phyloP scores from a whole-genome alignment of 2,113 vertebrate species.

The Triplophysa tibetana region DNA sequence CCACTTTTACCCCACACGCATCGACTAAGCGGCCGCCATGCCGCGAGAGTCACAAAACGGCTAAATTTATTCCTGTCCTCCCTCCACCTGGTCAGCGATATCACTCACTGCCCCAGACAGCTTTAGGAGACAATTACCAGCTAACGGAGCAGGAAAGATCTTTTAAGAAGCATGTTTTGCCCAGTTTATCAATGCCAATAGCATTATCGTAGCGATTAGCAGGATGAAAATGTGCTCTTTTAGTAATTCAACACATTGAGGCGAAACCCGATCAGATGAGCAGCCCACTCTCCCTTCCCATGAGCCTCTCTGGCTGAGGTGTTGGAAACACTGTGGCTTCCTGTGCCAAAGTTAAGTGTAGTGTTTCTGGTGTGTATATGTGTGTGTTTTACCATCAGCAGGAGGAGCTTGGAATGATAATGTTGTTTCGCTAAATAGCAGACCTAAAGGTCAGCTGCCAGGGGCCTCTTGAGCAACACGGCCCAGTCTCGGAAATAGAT shows the following conservation, averaged over 20 bases:
- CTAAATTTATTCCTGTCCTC: constrained; percentile 69
- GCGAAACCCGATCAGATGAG: constrained; percentile 75
- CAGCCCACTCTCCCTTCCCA: constrained; percentile 60
- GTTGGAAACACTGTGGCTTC: constrained; percentile 49
- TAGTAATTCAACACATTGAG: constrained; percentile 79
- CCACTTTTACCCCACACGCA: constrained; percentile 56
- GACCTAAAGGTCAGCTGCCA: constrained; percentile 73
- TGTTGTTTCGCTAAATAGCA: constrained; percentile 75
- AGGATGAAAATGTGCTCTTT: constrained; percentile 78
- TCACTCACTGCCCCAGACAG: constrained; percentile 70
- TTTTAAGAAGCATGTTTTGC: constrained; percentile 76
- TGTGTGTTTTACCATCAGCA: constrained; percentile 72
- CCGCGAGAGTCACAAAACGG: constrained; percentile 61
- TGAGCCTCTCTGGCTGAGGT: constrained; percentile 66
- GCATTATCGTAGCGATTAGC: constrained; percentile 77
- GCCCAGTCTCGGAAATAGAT: constrained; percentile 61
- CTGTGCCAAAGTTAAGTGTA: constrained; percentile 45
- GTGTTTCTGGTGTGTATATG: constrained; percentile 40
- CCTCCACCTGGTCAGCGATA: constrained; percentile 70
- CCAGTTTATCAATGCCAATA: constrained; percentile 78
- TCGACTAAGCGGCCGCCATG: constrained; percentile 39
- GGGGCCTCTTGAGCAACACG: constrained; percentile 57
- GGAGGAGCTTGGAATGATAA: constrained; percentile 73
- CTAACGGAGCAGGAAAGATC: constrained; percentile 71
- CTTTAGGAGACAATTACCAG: constrained; percentile 77